Evolutionary conservation across 1,140 invertebrate genomes (phyloP).

Genomic region (Planococcus citri): DNA sequence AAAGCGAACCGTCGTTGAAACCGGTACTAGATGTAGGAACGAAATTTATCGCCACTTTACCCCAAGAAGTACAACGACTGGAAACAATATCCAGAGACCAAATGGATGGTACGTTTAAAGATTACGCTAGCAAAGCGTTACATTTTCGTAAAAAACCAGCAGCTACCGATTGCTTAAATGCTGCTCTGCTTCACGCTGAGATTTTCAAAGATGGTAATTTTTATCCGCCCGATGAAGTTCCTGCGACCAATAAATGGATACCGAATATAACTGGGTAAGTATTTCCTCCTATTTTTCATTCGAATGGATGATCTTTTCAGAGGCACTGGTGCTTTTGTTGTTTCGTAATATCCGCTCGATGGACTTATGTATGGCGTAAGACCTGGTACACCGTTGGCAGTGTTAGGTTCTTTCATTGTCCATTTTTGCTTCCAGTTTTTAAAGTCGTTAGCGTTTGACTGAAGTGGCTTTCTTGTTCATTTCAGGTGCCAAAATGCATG

Average conservation of each 20-base stretch:
- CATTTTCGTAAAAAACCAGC: neutral
- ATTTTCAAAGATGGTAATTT: neutral
- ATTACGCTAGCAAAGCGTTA: neutral
- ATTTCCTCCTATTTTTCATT: too few relatives aligned
- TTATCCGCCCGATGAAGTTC: neutral
- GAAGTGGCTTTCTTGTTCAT: too few relatives aligned
- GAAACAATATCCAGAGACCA: neutral
- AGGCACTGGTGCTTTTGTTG: too few relatives aligned
- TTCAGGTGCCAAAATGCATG: slow-evolving; percentile 42
- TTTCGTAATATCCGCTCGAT: too few relatives aligned
- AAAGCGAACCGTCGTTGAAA: neutral
- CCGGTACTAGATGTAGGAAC: neutral
- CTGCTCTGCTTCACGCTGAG: neutral
- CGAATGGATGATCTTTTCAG: too few relatives aligned
- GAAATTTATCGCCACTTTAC: neutral
- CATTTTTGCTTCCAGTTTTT: too few relatives aligned
- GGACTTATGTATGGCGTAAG: too few relatives aligned
- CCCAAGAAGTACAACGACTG: neutral
- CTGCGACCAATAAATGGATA: neutral
- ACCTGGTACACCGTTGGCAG: too few relatives aligned
- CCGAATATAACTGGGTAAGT: neutral
- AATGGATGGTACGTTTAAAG: neutral
- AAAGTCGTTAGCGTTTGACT: too few relatives aligned
- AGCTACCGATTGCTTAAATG: neutral
- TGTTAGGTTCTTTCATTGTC: too few relatives aligned